Conservation (phyloP, 2,113 vertebrate genomes). For the Sylvietta virens region DNA sequence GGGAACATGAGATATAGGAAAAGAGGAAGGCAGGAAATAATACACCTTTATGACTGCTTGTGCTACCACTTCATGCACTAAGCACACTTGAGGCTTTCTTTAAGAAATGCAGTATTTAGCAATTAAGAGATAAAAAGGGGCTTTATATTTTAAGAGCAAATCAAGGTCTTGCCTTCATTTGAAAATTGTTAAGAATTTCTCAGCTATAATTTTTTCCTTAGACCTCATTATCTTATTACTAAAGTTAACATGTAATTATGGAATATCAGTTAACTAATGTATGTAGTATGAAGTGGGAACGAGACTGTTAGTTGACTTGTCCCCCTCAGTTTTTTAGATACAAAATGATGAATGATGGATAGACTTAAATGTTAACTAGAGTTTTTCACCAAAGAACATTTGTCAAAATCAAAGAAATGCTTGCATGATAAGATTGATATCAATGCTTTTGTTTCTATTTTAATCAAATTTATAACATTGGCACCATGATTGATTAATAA, state of each 20-base stretch:
- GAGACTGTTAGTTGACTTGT: not conserved
- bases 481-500: not conserved
- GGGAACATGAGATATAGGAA: not conserved
- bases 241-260: not conserved
- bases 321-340: not conserved
- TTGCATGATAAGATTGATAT: not conserved
- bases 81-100: not conserved
- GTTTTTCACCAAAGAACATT: not conserved
- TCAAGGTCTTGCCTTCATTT: not conserved
- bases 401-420: not conserved
- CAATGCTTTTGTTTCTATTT: not conserved
- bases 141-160: not conserved
- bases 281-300: not conserved
- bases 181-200: not conserved
- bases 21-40: not conserved
- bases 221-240: not conserved
- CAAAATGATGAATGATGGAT: not conserved
- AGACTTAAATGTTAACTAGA: not conserved
- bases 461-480: not conserved
- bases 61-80: not conserved
- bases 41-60: accelerated
- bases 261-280: not conserved
- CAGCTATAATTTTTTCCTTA: not conserved
- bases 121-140: not conserved
- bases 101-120: not conserved